Conservation (phyloP, 2,888 invertebrate genomes). For the Scaptodrosophila latifasciaeformis region DNA sequence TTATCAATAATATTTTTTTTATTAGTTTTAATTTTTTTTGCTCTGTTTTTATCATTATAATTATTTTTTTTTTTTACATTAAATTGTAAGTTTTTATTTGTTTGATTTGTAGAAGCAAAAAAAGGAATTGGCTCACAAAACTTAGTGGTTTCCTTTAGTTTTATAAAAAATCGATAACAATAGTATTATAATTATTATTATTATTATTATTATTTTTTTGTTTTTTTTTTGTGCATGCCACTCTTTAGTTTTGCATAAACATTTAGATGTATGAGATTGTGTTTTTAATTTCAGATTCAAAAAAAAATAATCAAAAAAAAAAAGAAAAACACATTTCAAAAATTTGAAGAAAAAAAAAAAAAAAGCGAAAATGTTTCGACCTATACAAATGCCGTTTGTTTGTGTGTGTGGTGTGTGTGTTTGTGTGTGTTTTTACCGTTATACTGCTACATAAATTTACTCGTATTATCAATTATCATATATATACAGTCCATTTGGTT, state of each 20-base stretch:
- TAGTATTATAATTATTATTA: conserved; percentile 25
- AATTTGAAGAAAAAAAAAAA: background rate
- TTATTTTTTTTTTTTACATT: conserved; percentile 44
- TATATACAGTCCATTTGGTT: conserved; percentile 56
- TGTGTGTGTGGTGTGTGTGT: conserved; percentile 15
- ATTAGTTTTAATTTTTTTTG: conserved; percentile 58
- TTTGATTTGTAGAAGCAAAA: conserved; percentile 18
- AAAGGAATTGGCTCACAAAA: conserved; percentile 54
- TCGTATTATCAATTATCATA: conserved; percentile 35
- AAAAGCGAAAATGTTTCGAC: conserved; percentile 32
- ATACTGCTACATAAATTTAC: conserved; percentile 43
- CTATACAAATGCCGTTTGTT: conserved; percentile 33
- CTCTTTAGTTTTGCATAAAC: conserved; percentile 41
- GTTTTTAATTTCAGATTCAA: conserved; percentile 19
- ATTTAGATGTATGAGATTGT: conserved; percentile 57
- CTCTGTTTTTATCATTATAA: conserved; percentile 19
- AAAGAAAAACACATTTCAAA: conserved; percentile 21
- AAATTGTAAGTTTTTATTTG: conserved; percentile 32
- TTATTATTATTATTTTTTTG: conserved; percentile 16
- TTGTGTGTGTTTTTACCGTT: conserved; percentile 37
- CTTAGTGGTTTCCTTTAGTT: conserved; percentile 48
- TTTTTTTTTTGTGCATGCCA: conserved; percentile 25
- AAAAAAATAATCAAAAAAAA: conserved; percentile 11
- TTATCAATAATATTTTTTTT: conserved; percentile 68
- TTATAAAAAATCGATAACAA: conserved; percentile 46